Conservation (phyloP, 2,113 vertebrate species). For the Athene cunicularia region DNA sequence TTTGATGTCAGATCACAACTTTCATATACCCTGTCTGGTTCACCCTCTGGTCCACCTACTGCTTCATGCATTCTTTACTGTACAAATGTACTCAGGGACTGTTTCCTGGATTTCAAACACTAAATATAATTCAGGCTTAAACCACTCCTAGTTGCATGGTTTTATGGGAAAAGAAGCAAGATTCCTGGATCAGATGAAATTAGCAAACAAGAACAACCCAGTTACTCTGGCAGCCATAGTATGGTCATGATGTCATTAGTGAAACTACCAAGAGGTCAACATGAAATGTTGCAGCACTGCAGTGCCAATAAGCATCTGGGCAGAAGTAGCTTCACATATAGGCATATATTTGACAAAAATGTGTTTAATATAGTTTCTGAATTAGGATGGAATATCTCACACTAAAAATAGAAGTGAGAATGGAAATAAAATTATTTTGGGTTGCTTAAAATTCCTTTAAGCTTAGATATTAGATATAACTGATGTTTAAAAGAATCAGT, state of each 20-base stretch:
- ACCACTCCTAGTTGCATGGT: accelerated
- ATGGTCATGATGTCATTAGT: neutral
- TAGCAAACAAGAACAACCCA: neutral
- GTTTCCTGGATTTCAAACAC: neutral
- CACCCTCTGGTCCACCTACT: neutral
- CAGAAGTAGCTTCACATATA: neutral
- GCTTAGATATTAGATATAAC: neutral
- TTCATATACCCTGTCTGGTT: neutral
- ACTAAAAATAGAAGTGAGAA: neutral
- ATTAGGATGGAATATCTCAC: neutral
- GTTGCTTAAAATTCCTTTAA: neutral
- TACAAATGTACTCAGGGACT: neutral
- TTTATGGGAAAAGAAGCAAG: neutral
- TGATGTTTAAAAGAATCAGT: neutral
- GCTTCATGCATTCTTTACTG: neutral
- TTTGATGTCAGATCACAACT: neutral
- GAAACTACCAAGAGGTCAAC: neutral
- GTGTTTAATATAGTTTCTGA: neutral
- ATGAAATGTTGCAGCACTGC: neutral
- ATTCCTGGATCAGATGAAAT: neutral
- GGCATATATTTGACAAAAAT: neutral
- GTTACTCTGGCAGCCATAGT: neutral
- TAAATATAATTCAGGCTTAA: neutral
- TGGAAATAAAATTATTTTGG: neutral
- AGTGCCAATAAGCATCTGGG: neutral